phyloP scores from a whole-genome alignment of 1,140 invertebrate genomes.

The Bombus consobrinus region DNA sequence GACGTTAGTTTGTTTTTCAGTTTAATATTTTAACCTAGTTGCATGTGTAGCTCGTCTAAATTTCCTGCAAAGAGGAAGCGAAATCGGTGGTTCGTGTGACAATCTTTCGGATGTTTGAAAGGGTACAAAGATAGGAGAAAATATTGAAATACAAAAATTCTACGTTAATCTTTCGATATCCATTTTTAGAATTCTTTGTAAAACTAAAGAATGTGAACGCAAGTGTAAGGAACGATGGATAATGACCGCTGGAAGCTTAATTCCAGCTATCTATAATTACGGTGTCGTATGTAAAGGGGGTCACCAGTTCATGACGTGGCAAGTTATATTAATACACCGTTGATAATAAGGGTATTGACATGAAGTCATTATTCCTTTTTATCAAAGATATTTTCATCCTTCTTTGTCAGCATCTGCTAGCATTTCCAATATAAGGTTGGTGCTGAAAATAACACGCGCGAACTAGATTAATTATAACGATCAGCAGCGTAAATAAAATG shows the following conservation, averaged over 20 bases:
- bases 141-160: no score
- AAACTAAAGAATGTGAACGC: no score
- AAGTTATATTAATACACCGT: constrained; percentile 9
- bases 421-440: background rate
- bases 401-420: background rate
- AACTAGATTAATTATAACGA: background rate
- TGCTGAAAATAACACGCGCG: background rate
- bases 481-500: background rate
- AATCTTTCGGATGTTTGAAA: background rate
- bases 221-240: background rate
- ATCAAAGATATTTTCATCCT: background rate
- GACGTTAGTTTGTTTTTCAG: background rate
- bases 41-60: background rate
- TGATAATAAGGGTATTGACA: background rate
- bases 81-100: background rate
- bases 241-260: background rate
- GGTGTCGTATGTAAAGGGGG: background rate
- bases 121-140: no score
- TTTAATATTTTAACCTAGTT: background rate
- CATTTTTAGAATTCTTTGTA: background rate
- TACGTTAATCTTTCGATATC: background rate
- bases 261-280: constrained; percentile 27
- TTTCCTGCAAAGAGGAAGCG: background rate
- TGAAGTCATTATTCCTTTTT: no score
- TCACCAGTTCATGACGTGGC: background rate